Conservation (phyloP, 2,797 vertebrate genomes). For the Gila robusta region DNA sequence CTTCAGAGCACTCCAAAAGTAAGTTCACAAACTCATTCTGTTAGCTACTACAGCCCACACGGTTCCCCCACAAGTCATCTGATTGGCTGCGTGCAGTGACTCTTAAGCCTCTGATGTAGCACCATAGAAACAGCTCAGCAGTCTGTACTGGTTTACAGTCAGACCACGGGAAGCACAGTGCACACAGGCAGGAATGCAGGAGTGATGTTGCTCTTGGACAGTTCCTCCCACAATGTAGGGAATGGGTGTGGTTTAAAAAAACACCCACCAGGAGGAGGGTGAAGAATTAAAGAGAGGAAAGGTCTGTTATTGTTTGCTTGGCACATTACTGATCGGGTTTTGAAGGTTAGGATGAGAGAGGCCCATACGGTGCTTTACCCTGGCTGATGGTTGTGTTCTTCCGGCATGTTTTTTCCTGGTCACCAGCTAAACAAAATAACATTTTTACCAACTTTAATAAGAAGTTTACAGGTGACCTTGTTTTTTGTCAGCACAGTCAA, state of each 20-base stretch:
- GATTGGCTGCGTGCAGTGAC: conserved; percentile 56
- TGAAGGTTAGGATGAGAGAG: conserved; percentile 15
- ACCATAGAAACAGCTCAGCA: conserved; percentile 56
- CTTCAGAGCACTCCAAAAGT: conserved; percentile 11
- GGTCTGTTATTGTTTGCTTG: conserved; percentile 42
- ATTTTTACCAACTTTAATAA: not conserved
- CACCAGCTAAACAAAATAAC: not conserved
- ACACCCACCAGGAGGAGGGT: conserved; percentile 12
- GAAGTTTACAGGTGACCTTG: not conserved
- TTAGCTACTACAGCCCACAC: conserved; percentile 19
- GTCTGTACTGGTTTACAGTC: conserved; percentile 58
- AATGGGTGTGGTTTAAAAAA: conserved; percentile 48
- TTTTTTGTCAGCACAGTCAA: not conserved
- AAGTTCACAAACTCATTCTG: conserved; percentile 12
- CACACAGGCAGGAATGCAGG: conserved; percentile 44
- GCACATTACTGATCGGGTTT: conserved; percentile 23
- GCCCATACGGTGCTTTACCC: not conserved
- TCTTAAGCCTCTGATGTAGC: conserved; percentile 47
- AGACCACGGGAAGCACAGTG: conserved; percentile 37
- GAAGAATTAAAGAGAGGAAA: conserved; percentile 29
- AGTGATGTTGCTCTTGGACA: conserved; percentile 49
- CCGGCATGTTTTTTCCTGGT: not conserved
- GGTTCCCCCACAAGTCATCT: conserved; percentile 24
- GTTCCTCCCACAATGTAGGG: conserved; percentile 46
- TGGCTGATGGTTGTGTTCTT: conserved; percentile 3